Base-by-base conservation (phyloP, 2,113 vertebrate genomes). In the Entelurus aequoreus region DNA sequence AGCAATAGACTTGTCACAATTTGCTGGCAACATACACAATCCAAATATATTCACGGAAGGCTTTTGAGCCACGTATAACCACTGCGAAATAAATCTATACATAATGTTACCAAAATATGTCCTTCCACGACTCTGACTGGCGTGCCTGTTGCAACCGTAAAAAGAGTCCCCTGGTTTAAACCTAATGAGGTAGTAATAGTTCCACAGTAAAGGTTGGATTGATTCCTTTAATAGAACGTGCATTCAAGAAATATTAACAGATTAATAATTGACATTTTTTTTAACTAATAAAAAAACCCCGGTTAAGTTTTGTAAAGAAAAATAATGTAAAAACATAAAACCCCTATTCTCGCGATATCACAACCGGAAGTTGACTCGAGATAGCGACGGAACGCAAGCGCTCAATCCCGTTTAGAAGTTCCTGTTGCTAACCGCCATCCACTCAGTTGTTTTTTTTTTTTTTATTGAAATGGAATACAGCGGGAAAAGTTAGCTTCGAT, bases 361-460 rank as follows among this genome's bases (percentile, higher is more conserved):
- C 5, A 60, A 63, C 44, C 37, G 36, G 66, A 77, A 81, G 80
- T 81, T 69, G 70, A 86, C 66, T 85, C 86, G 89, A 91, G 85
- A 91, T 91, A 90, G 90, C 90, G 88, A 77, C 0, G 63, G 68
- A 66, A 72, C 36, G 62, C 42, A 61, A 71, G 65, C 80, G 81
- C 76, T 86, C 80, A 83, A 87, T 89, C 85, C 77, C 67, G 79
- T 84, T 78, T 77, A 70, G 75, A 65, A 72, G 51, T 85, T 55
- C 58, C 65, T 75, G 71, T 85, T 78, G 62, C 75, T 68, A 60
- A 51, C 37, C 48, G 61, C 14, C 66, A 77, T 82, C 65, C 65
- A 82, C 71, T 71, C 75, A 42, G 66, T 52, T 51, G n/a, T 21
- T 57, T 57, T 7, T n/a, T 7, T 6, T 4, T 61, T 75, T 62